Base-by-base conservation (phyloP, 2,888 invertebrate species). In the Apamea sordens region DNA sequence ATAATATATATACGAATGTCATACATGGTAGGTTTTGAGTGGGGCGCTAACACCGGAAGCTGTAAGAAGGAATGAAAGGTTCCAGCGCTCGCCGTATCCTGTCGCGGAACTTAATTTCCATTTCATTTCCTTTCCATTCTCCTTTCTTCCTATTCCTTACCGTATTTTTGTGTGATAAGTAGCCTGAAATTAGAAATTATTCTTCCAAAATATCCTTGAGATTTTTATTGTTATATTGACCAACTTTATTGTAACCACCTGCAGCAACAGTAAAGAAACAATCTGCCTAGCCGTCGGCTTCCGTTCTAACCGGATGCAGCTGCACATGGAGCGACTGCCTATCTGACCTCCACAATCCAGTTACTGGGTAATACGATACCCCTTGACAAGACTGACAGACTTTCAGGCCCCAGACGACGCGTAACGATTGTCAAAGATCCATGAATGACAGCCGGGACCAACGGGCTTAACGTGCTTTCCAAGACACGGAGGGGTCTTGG, bases 91-190 rank as follows among this genome's bases (percentile, higher is more conserved):
- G 4, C 59, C 15, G 28, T 1, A 44, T 67, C 53, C 83, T 59
- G 8, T 15, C 24, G 7, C 47, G 79, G 79, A 73, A 68, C 32
- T 73, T 53, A 21, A 79, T 82, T 83, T 81, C 36, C 47, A 67
- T 67, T 63, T 78, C n/a, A 83, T 82, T 83, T 82, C 79, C 73
- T 63, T 6, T 70, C 13, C 32, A 15, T 21, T 28, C 1, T 59
- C 1, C 28, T 47, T n/a, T 15, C n/a, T 28, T 50, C 32, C 32
- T 53, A 63, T 36, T 64, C 2, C 21, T n/a, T 10, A 36, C 18
- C 47, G 32, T 78, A 53, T 32, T 63, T 36, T 36, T 71, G 18
- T 36, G 36, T 36, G 1, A n/a, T 36, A 64, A n/a, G 10, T 63
- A 11, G 36, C 18, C 6, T 36, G 15, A n/a, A 4, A 36, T 65